Conservation (phyloP, 2,113 vertebrate species). For the Mormyrus iriodes region DNA sequence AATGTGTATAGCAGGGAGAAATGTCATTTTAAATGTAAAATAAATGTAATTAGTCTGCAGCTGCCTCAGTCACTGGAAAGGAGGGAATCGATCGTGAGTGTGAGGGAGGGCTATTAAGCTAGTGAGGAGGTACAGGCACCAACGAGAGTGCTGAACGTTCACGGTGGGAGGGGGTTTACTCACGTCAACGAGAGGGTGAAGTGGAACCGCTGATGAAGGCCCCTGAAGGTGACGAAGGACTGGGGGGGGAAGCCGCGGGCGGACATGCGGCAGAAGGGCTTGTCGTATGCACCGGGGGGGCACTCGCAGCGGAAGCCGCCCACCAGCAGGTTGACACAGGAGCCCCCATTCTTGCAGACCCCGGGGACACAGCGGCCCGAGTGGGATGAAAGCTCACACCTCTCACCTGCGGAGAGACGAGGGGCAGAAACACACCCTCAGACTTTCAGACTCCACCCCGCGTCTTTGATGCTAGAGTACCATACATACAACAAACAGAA, state of each 20-base stretch:
- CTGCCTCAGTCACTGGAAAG: not conserved
- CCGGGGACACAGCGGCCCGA: conserved; percentile 76
- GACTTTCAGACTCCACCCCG: not conserved
- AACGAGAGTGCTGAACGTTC: not conserved
- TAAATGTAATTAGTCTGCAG: not conserved
- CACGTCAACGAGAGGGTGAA: conserved; percentile 88
- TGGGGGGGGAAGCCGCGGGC: conserved; percentile 79
- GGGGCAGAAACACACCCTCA: not conserved
- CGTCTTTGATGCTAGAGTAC: not conserved
- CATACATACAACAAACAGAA: not conserved
- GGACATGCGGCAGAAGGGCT: conserved; percentile 85
- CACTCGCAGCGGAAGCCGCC: conserved; percentile 91
- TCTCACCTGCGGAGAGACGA: conserved; percentile 60
- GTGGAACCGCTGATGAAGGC: conserved; percentile 89
- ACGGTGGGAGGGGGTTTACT: conserved; percentile 37
- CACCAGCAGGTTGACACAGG: conserved; percentile 85
- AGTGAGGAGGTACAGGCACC: not conserved
- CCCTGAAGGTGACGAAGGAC: conserved; percentile 88
- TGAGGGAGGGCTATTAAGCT: not conserved
- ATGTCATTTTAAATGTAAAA: not conserved
- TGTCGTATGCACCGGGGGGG: conserved; percentile 75
- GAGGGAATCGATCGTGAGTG: not conserved
- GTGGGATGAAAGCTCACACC: conserved; percentile 77
- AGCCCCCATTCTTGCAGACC: conserved; percentile 82
- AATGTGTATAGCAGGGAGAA: not conserved